Evolutionary conservation across 2,888 invertebrate genomes (phyloP), one percentile per base, ranked within the genome.

Genomic region (Apomyelois bistriatella): DNA sequence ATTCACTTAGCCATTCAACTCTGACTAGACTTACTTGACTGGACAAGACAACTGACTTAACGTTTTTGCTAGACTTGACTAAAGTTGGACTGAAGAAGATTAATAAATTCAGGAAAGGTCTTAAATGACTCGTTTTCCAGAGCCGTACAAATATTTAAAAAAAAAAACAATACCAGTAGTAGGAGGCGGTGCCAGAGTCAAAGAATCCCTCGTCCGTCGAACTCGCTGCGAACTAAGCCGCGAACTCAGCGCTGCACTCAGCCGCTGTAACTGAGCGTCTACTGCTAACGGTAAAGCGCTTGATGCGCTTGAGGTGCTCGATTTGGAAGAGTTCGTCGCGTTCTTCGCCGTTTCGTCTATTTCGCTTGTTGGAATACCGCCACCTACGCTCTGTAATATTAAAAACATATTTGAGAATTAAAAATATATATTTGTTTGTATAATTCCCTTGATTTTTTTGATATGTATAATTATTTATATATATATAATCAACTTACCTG

Each of bases 221-320:
- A 76, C 55, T 42, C 80, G 60, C 70, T 80, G 79, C 38, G 82
- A 68, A 60, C 85, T 78, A 0, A 72, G 62, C 1, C 81, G 56
- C 1, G 82, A 82, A 10, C 81, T 80, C 7, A 92, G 76, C 67
- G 90, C 91, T 22, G 90, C 89, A 56, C 82, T 90, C 22, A 92
- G 66, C 56, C 89, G 78, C 69, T 85, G 84, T 50, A 92, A 75
- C 61, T 91, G 91, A 1, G 82, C 87, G 60, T 90, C 86, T 9
- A 92, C 81, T 0, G 70, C 78, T 32, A 32, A 32, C 0, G 72
- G 63, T 0, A 82, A 32, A 0, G 61, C 52, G 55, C 62, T 73
- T 0, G 70, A 60, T 38, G 64, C 63, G 56, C 60, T 64, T 13
- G 59, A 49, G 1, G 55, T 32, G 53, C 54, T 61, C 1, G 72